phyloP scores from a whole-genome alignment of 1,140 invertebrate species.

The Pseudomyrmex concolor region DNA sequence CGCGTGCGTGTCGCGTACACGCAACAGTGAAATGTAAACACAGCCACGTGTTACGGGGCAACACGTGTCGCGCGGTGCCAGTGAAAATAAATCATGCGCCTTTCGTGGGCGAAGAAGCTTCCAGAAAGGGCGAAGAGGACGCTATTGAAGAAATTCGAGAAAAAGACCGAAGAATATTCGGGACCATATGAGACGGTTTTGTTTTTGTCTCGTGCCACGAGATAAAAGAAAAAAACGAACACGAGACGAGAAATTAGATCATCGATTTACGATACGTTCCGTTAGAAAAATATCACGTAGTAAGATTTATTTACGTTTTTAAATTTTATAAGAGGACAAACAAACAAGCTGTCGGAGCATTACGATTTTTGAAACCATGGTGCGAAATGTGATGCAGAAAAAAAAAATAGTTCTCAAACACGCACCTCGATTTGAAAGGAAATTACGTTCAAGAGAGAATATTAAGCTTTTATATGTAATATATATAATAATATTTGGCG shows the following conservation, averaged over 20 bases:
- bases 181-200: constrained; percentile 67
- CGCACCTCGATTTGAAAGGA: background rate
- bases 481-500: too few relatives aligned
- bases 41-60: constrained; percentile 74
- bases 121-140: constrained; percentile 17
- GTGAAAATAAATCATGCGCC: constrained; percentile 76
- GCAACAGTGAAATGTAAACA: constrained; percentile 72
- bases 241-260: background rate
- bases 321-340: background rate
- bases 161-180: constrained; percentile 65
- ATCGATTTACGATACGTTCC: background rate
- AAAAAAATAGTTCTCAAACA: background rate
- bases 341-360: background rate
- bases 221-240: constrained; percentile 33
- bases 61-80: constrained; percentile 77
- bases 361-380: background rate
- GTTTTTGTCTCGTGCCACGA: constrained; percentile 71
- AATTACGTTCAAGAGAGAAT: too few relatives aligned
- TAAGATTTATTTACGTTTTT: too few relatives aligned
- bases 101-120: constrained; percentile 48
- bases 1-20: constrained; percentile 49
- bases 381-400: background rate
- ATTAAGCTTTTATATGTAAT: too few relatives aligned
- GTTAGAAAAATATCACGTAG: background rate
- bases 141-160: constrained; percentile 70